Base-by-base conservation (phyloP, 2,113 vertebrate species). In the Apistogramma diplotaenia region DNA sequence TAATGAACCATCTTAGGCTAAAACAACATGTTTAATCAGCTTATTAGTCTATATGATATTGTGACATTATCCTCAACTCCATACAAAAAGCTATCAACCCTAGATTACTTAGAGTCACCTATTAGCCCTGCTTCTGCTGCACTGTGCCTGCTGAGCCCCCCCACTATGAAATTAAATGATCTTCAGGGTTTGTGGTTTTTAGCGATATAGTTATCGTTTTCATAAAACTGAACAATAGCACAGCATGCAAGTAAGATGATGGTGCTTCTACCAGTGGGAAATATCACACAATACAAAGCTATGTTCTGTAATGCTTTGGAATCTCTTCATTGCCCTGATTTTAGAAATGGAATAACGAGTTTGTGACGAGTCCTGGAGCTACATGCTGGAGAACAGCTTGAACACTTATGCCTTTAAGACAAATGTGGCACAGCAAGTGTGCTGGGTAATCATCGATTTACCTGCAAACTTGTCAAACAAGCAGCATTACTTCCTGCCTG, bases 141-240 rank as follows among this genome's bases (percentile, higher is more conserved):
- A 19, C 76, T 89, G 83, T 72, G 51, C 49, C 78, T 37, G 76
- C 31, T 82, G 73, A 87, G 74, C 61, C 75, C 76, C 75, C 75
- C 18, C 78, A 43, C 79, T 80, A 29, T 67, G 55, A 86, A 87
- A 88, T 84, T 13, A 76, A 81, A 86, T 81, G 18, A 85, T 78
- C 60, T 75, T 67, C 59, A 73, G 65, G 59, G 18, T 74, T 53
- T 82, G 21, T 56, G 16, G 53, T 18, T 87, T 70, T 58, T 15
- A 82, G 80, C 55, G 75, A 80, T 49, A 51, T 16, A 33, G 62
- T 55, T 59, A 74, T 4, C 58, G 74, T 57, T 83, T 81, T 70
- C 25, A 55, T 51, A 74, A 58, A 54, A 62, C 35, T 25, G 9
- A 60, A 25, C 27, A 74, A 77, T 31, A 53, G 55, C 56, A 56